These are phyloP conservation scores for Poecilia gillii DNA, from an alignment of 2,797 vertebrate genomes.

Conservation along the genomic window DNA sequence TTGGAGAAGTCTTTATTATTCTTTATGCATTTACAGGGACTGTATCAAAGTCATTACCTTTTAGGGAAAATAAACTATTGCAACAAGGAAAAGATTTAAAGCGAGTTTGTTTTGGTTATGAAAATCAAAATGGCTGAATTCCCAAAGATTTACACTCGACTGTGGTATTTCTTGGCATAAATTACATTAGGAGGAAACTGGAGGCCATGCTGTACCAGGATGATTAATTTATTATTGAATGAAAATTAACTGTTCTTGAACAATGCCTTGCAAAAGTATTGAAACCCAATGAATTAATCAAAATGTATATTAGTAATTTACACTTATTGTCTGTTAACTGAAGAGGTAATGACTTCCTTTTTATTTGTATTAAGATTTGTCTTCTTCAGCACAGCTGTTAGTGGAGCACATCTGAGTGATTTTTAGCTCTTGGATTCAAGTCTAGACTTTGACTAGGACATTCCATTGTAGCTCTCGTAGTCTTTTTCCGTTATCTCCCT, in stretches of 20 bases:
- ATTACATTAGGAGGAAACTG: neutral
- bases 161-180: constrained; percentile 23
- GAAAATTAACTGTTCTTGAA: neutral
- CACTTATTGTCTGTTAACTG: neutral
- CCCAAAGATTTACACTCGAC: neutral
- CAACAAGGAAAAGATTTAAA: constrained; percentile 46
- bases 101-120: constrained; percentile 65
- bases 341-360: neutral
- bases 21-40: constrained; percentile 40
- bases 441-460: constrained; percentile 3
- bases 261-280: neutral
- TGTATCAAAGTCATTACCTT: constrained; percentile 59
- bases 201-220: neutral
- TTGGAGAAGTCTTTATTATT: constrained; percentile 58
- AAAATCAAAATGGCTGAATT: constrained; percentile 8
- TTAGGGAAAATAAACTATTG: constrained; percentile 72
- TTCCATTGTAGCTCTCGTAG: neutral
- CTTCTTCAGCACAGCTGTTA: neutral
- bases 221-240: neutral
- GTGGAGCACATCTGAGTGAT: neutral
- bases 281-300: neutral
- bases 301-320: neutral
- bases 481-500: neutral
- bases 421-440: neutral
- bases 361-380: neutral